Percentiles rank a stretch among this genome's conserved stretches.
phyloP scores from a whole-genome alignment of 2,888 invertebrate genomes.

The Melanotus villosus region DNA sequence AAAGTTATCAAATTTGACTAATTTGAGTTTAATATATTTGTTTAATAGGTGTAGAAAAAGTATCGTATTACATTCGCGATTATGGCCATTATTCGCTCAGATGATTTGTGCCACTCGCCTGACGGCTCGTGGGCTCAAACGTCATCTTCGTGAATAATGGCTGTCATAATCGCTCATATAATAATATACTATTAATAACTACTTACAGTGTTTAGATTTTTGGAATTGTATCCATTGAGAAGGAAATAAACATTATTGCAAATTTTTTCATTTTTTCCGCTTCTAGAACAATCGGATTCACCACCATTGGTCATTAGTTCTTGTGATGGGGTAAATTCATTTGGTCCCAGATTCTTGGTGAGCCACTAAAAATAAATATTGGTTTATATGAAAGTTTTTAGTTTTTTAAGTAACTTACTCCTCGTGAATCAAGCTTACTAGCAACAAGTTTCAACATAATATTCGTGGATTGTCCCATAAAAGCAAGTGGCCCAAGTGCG shows the following conservation, averaged over 20 bases:
- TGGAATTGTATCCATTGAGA: slow-evolving; percentile 74
- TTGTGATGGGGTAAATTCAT: slow-evolving; percentile 76
- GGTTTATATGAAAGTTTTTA: no score
- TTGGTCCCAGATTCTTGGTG: slow-evolving; percentile 68
- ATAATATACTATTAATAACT: no score
- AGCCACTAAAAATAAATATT: slow-evolving; percentile 68
- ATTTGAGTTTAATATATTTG: no score
- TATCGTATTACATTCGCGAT: no score
- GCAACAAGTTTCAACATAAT: slow-evolving; percentile 70
- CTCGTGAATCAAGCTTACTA: slow-evolving; percentile 68
- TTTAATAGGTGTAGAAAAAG: no score
- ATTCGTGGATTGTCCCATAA: slow-evolving; percentile 69
- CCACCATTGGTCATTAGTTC: slow-evolving; percentile 68
- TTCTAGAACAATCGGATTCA: slow-evolving; percentile 54
- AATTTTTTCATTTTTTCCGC: slow-evolving; percentile 58
- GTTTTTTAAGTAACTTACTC: no score
- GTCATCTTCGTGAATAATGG: no score
- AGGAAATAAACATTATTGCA: slow-evolving; percentile 80
- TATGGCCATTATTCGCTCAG: no score
- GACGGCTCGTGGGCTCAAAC: no score
- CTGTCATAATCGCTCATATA: no score
- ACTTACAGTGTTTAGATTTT: slow-evolving; percentile 71
- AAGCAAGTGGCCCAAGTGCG: slow-evolving; percentile 75
- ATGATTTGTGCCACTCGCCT: no score
- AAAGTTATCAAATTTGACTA: no score